Evolutionary conservation across 2,113 vertebrate genomes (phyloP).

Genomic region (Pseudopodoces humilis): DNA sequence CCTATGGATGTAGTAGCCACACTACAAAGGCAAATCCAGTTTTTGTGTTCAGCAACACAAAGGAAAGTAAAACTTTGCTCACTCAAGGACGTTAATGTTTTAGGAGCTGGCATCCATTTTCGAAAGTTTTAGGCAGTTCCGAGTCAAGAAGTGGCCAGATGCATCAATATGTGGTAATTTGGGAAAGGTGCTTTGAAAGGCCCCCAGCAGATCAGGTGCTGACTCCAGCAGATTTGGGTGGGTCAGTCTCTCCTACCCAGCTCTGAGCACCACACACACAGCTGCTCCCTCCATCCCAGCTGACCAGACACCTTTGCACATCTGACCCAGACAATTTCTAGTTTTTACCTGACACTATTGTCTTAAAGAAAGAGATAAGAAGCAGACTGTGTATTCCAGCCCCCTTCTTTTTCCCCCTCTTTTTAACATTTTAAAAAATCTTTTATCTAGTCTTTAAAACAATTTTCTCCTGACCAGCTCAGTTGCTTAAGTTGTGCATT

Average conservation of each 20-base stretch:
- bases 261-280: not conserved
- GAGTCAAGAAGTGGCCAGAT: not conserved
- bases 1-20: too few relatives aligned
- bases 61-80: not conserved
- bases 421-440: not conserved
- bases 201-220: not conserved
- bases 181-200: not conserved
- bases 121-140: not conserved
- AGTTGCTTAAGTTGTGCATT: not conserved
- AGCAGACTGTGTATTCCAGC: not conserved
- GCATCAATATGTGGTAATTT: not conserved
- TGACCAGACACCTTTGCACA: not conserved
- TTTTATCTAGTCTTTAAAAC: not conserved
- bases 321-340: not conserved
- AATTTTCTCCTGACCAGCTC: not conserved
- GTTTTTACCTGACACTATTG: not conserved
- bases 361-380: not conserved
- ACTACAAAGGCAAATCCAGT: not conserved
- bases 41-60: not conserved
- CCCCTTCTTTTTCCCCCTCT: fast-evolving
- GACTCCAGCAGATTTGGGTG: not conserved
- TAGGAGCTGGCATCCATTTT: not conserved
- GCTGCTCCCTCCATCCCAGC: not conserved
- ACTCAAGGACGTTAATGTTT: not conserved
- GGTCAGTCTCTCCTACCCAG: not conserved